A percentile compares a stretch with the other conserved stretches of the same genome.
Conservation (phyloP, 1,140 invertebrate species). For the Drosophila parabipectinata region DNA sequence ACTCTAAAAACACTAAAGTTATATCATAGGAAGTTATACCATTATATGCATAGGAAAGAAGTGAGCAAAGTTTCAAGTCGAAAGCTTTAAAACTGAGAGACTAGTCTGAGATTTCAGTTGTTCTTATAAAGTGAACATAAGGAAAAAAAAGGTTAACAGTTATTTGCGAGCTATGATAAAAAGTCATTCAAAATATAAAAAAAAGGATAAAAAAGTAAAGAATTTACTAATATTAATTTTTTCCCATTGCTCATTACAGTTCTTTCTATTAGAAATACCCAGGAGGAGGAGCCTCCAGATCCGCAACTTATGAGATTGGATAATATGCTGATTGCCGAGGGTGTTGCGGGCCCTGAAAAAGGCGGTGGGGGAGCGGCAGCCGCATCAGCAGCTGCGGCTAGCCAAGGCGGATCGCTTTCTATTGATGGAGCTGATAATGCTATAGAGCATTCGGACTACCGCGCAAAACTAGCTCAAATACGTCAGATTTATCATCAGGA, state of each 20-base stretch:
- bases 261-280: conserved; percentile 96
- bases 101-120: too few relatives aligned
- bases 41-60: too few relatives aligned
- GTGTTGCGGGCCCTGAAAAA: conserved; percentile 98
- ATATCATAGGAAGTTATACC: too few relatives aligned
- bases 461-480: conserved; percentile 99
- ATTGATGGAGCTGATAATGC: conserved; percentile 92
- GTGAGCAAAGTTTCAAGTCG: too few relatives aligned
- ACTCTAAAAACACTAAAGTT: too few relatives aligned
- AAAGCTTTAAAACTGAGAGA: too few relatives aligned
- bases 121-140: too few relatives aligned
- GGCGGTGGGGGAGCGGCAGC: conserved; percentile 96
- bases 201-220: too few relatives aligned
- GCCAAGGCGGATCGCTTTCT: conserved; percentile 87
- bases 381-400: conserved; percentile 95
- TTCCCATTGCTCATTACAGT: conserved; percentile 86
- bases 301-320: conserved; percentile 99
- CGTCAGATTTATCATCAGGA: conserved; percentile 99
- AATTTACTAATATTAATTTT: not conserved
- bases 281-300: conserved; percentile 99
- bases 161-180: too few relatives aligned
- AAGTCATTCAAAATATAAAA: too few relatives aligned
- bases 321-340: conserved; percentile 99
- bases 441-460: conserved; percentile 99
- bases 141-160: too few relatives aligned